phyloP scores from a whole-genome alignment of 2,888 invertebrate species.

The Rhodophaea formosa region DNA sequence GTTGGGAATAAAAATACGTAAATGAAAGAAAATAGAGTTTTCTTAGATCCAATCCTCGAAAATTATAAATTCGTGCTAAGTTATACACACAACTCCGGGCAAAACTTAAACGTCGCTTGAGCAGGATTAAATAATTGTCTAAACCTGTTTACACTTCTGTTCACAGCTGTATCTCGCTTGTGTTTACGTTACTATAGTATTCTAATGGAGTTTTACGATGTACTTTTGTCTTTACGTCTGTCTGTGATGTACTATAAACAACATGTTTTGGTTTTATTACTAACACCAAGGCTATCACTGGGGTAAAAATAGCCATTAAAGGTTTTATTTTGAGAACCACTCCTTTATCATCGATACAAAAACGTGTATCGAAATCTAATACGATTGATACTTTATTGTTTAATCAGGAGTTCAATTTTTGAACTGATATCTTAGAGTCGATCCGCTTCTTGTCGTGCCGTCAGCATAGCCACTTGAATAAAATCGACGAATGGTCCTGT shows the following conservation, averaged over 20 bases:
- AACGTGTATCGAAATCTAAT: slow-evolving; percentile 4
- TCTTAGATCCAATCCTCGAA: no score
- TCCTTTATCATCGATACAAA: slow-evolving; percentile 1
- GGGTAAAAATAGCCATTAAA: slow-evolving; percentile 21
- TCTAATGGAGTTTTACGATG: slow-evolving; percentile 53
- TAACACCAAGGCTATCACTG: slow-evolving; percentile 25
- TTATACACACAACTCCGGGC: no score
- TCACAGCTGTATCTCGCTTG: slow-evolving; percentile 29
- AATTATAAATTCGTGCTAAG: no score
- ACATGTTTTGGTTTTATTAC: slow-evolving; percentile 32
- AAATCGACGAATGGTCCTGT: no score
- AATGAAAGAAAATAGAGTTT: no score
- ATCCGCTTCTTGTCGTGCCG: no score
- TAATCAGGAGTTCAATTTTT: not conserved
- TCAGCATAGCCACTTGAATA: no score
- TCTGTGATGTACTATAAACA: slow-evolving; percentile 39
- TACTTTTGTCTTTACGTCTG: slow-evolving; percentile 46
- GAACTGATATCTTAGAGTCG: no score
- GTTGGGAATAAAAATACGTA: no score
- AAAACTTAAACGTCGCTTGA: not conserved
- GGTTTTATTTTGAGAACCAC: slow-evolving; percentile 19
- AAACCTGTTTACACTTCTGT: not conserved
- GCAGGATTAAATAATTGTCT: not conserved
- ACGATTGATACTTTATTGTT: not conserved
- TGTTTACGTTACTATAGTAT: slow-evolving; percentile 41